phyloP scores from a whole-genome alignment of 1,140 invertebrate species.

The Drosophila bipectinata region DNA sequence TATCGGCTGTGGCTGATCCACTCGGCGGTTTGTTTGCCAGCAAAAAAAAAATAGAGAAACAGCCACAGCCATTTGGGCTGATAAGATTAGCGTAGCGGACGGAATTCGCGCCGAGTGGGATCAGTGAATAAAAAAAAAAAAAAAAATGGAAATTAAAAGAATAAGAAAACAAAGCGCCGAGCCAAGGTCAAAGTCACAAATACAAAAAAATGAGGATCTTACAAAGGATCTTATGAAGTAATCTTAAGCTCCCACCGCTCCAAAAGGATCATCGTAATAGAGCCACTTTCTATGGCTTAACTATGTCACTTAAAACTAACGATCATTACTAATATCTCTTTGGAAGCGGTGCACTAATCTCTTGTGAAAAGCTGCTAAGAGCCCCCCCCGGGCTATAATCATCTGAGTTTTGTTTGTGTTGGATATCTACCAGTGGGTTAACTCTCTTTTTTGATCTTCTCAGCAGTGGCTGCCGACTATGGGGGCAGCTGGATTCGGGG shows the following conservation, averaged over 20 bases:
- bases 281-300: not conserved
- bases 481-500: not conserved
- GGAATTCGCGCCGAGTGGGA: constrained; percentile 2
- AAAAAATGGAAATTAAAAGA: not conserved
- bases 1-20: constrained; percentile 10
- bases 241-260: too few relatives aligned
- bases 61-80: constrained; percentile 10
- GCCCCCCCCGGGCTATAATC: not conserved
- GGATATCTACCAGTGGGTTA: constrained; percentile 4
- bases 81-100: constrained; percentile 39
- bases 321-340: not conserved
- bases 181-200: constrained; percentile 21
- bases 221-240: not conserved
- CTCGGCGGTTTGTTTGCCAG: constrained; percentile 33
- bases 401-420: not conserved
- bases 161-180: constrained; percentile 16
- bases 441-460: not conserved
- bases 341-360: not conserved
- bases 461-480: constrained; percentile 1
- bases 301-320: not conserved
- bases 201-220: not conserved
- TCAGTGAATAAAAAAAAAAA: not conserved
- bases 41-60: constrained; percentile 32
- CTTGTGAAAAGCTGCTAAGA: too few relatives aligned
- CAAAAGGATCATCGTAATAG: too few relatives aligned